A percentile compares a stretch with the other conserved stretches of the same genome.
Conservation (phyloP, 1,140 invertebrate species). For the Propsilocerus akamusi region DNA sequence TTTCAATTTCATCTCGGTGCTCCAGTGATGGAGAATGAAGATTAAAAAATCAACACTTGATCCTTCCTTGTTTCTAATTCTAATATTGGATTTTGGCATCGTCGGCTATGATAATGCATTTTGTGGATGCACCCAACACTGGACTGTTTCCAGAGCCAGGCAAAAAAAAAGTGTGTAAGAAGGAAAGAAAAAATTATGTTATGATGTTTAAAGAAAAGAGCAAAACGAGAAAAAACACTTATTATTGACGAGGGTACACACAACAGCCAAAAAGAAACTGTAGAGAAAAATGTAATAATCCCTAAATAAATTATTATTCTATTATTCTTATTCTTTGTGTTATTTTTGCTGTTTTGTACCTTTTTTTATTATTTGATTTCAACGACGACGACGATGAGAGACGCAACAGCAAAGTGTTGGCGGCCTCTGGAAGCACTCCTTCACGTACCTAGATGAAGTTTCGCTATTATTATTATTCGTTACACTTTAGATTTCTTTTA, state of each 20-base stretch:
- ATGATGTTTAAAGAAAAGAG: too few species aligned
- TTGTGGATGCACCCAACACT: too few species aligned
- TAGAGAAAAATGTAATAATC: background rate
- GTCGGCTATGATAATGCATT: too few species aligned
- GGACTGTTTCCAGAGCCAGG: too few species aligned
- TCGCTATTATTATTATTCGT: too few species aligned
- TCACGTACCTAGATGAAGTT: too few species aligned
- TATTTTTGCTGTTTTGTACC: background rate
- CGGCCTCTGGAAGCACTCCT: background rate
- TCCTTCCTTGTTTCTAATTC: background rate
- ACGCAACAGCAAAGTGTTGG: slow-evolving; percentile 4
- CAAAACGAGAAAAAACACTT: background rate
- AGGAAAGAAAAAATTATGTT: too few species aligned
- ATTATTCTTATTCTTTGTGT: background rate
- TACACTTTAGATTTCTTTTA: background rate
- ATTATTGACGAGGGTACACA: slow-evolving; percentile 3
- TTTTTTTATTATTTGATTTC: background rate
- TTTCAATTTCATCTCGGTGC: too few species aligned
- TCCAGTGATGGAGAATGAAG: background rate
- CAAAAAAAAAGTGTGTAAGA: too few species aligned
- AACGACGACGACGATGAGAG: too few species aligned
- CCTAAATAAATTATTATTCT: slow-evolving; percentile 1
- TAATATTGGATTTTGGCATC: too few species aligned
- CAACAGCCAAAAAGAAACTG: too few species aligned
- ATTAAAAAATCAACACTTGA: slow-evolving; percentile 4